phyloP scores from a whole-genome alignment of 2,797 vertebrate genomes.

The Helicolenus hilgendorfi region DNA sequence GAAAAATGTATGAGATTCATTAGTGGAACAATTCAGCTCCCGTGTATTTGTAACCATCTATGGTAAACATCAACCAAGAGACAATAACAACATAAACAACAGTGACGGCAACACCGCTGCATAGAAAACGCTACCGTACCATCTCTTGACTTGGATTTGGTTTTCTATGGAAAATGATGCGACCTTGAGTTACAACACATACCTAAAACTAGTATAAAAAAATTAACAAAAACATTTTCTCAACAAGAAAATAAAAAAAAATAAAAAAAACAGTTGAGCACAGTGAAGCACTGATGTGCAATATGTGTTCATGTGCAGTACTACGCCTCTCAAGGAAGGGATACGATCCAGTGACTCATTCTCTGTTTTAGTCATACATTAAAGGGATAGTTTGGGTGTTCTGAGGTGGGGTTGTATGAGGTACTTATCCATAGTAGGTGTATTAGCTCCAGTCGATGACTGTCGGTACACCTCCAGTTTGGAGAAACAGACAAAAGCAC shows the following conservation, averaged over 20 bases:
- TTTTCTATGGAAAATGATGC: background rate
- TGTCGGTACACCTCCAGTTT: too few species aligned
- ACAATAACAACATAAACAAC: slow-evolving; percentile 26
- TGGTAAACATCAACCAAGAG: slow-evolving; percentile 35
- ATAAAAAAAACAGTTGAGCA: background rate
- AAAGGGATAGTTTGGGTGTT: too few species aligned
- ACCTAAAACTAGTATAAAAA: background rate
- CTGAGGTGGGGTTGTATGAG: too few species aligned
- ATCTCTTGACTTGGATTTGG: background rate
- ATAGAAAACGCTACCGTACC: background rate
- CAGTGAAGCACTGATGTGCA: background rate
- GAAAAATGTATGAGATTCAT: slow-evolving; percentile 74
- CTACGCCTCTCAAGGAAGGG: background rate
- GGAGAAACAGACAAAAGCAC: too few species aligned
- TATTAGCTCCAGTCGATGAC: too few species aligned
- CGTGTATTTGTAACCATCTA: slow-evolving; percentile 47
- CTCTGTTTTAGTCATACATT: background rate
- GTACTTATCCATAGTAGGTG: too few species aligned
- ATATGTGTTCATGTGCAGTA: background rate
- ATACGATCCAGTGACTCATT: background rate
- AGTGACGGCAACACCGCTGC: background rate
- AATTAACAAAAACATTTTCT: background rate
- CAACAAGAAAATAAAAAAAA: background rate
- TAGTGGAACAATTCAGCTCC: slow-evolving; percentile 52
- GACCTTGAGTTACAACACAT: background rate